These are phyloP conservation scores for Danaus chrysippus DNA, from an alignment of 2,888 invertebrate species.

Conservation along the genomic window DNA sequence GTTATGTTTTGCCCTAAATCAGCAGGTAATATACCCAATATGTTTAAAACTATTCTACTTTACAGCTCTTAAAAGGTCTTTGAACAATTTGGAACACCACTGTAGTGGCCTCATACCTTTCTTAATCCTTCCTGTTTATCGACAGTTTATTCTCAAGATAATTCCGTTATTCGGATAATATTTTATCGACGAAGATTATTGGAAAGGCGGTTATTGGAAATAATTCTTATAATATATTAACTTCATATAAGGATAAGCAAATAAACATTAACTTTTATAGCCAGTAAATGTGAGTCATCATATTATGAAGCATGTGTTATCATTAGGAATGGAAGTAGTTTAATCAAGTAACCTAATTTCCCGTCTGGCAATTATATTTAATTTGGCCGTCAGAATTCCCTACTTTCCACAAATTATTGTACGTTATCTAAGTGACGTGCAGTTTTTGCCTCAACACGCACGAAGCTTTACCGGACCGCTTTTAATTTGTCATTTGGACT, in stretches of 20 bases:
- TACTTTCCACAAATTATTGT: background rate
- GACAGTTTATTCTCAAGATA: constrained; percentile 37
- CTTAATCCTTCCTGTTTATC: constrained; percentile 37
- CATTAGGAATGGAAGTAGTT: too few relatives aligned
- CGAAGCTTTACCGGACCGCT: constrained; percentile 41
- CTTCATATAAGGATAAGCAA: too few relatives aligned
- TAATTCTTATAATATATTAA: background rate
- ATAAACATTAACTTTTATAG: background rate
- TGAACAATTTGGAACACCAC: constrained; percentile 40
- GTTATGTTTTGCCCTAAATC: too few relatives aligned
- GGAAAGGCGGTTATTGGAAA: constrained; percentile 9
- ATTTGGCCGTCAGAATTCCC: background rate
- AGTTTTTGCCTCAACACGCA: constrained; percentile 34
- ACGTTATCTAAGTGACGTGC: constrained; percentile 33
- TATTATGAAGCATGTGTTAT: too few relatives aligned
- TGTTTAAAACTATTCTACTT: background rate
- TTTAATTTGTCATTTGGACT: constrained; percentile 64
- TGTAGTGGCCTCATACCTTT: constrained; percentile 37
- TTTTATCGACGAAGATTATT: constrained; percentile 38
- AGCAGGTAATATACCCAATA: background rate
- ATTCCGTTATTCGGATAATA: constrained; percentile 37
- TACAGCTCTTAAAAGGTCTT: constrained; percentile 36
- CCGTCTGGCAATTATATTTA: background rate
- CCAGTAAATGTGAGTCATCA: background rate
- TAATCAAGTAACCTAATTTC: background rate